phyloP scores from a whole-genome alignment of 2,888 invertebrate genomes.

The Pseudococcus jackbeardsleyi region DNA sequence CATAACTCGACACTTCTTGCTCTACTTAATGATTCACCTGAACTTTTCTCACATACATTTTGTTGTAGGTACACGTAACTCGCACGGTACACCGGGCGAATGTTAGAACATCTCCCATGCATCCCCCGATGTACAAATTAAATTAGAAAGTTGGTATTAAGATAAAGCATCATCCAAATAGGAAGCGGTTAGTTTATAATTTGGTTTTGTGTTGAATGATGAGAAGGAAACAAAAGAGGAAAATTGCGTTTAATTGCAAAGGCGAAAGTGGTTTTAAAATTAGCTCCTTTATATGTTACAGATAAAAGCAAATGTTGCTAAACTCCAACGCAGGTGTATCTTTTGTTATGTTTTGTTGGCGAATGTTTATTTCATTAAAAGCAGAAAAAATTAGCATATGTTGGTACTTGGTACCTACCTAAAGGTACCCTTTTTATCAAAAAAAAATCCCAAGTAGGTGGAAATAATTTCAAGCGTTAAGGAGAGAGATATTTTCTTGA shows the following conservation, averaged over 20 bases:
- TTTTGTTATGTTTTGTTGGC: background rate
- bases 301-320: constrained; percentile 22
- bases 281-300: constrained; percentile 40
- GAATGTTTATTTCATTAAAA: background rate
- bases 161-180: constrained; percentile 44
- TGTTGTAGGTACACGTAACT: constrained; percentile 14
- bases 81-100: background rate
- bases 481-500: background rate
- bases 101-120: constrained; percentile 4
- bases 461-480: background rate
- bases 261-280: constrained; percentile 44
- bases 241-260: constrained; percentile 41
- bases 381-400: background rate
- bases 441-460: background rate
- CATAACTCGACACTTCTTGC: constrained; percentile 38
- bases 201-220: constrained; percentile 47
- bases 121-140: constrained; percentile 23
- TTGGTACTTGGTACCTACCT: background rate
- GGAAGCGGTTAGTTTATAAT: constrained; percentile 47
- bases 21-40: constrained; percentile 41
- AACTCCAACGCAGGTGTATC: constrained; percentile 6
- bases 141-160: constrained; percentile 40
- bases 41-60: constrained; percentile 47
- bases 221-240: constrained; percentile 25
- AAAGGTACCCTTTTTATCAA: background rate